Evolutionary conservation across 2,797 vertebrate genomes (phyloP).

Genomic region (Picus viridis): DNA sequence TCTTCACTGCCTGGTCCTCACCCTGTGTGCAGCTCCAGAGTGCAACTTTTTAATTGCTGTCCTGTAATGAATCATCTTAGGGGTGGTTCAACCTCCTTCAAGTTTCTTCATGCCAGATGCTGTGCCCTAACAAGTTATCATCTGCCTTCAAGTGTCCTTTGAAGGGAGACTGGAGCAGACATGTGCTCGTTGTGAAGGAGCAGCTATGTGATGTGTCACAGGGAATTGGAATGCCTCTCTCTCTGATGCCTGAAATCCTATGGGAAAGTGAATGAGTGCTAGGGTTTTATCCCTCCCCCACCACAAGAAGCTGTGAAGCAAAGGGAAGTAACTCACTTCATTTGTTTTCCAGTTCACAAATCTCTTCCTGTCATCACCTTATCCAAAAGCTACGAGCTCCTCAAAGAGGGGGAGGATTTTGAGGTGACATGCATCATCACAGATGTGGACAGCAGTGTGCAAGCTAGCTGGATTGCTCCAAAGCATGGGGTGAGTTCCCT

Average conservation of each 20-base stretch:
- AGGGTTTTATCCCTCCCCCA: background rate
- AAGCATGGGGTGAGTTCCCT: constrained; percentile 83
- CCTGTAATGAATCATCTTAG: background rate
- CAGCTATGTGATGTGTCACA: background rate
- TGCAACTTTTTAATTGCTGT: background rate
- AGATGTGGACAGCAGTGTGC: constrained; percentile 89
- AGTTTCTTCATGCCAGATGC: background rate
- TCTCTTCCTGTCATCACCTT: constrained; percentile 84
- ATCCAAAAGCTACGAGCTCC: constrained; percentile 82
- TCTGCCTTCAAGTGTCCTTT: constrained; percentile 2
- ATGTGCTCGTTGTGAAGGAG: background rate
- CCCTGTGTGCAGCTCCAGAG: background rate
- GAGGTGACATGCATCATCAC: constrained; percentile 86
- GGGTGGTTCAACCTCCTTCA: background rate
- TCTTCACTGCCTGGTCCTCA: background rate
- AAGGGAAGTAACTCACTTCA: constrained; percentile 11
- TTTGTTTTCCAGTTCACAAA: constrained; percentile 84
- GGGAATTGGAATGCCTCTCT: constrained; percentile 2
- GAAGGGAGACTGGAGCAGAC: background rate
- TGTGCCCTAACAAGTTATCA: background rate
- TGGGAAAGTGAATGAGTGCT: constrained; percentile 56
- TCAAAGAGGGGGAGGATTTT: constrained; percentile 86
- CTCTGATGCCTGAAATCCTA: constrained; percentile 21
- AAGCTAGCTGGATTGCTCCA: constrained; percentile 82
- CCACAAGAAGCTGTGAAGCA: background rate